Conservation (phyloP, 2,888 invertebrate genomes). For the Phasia obesa region DNA sequence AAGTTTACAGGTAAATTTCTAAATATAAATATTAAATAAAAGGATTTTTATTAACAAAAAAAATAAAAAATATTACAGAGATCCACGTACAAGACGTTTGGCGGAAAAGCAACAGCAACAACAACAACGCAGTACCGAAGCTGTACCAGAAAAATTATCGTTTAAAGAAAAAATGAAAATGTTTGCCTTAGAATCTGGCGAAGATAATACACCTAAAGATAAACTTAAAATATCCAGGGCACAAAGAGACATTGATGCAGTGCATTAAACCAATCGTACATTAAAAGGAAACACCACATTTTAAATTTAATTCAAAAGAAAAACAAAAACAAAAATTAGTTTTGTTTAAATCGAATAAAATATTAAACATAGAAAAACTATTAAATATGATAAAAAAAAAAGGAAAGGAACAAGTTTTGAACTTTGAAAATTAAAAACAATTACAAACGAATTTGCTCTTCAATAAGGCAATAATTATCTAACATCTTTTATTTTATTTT, state of each 20-base stretch:
- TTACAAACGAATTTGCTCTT: constrained; percentile 77
- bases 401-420: constrained; percentile 54
- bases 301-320: constrained; percentile 68
- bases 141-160: constrained; percentile 94
- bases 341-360: constrained; percentile 43
- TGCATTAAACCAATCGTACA: constrained; percentile 81
- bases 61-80: constrained; percentile 84
- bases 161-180: constrained; percentile 99
- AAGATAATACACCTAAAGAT: constrained; percentile 95
- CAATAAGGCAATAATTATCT: constrained; percentile 75
- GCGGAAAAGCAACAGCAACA: constrained; percentile 91
- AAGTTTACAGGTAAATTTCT: constrained; percentile 91
- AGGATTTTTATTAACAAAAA: not conserved
- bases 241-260: constrained; percentile 95
- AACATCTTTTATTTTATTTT: constrained; percentile 33
- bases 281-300: constrained; percentile 60
- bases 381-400: not conserved
- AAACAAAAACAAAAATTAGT: constrained; percentile 17
- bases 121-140: constrained; percentile 80
- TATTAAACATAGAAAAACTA: constrained; percentile 33
- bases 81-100: constrained; percentile 94
- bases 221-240: constrained; percentile 98
- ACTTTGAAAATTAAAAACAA: constrained; percentile 41
- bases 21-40: constrained; percentile 5
- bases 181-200: constrained; percentile 98